A percentile compares a stretch with the other conserved stretches of the same genome.
phyloP scores from a whole-genome alignment of 53 echinoderm and acorn worm genomes.

The Luidia sarsii region DNA sequence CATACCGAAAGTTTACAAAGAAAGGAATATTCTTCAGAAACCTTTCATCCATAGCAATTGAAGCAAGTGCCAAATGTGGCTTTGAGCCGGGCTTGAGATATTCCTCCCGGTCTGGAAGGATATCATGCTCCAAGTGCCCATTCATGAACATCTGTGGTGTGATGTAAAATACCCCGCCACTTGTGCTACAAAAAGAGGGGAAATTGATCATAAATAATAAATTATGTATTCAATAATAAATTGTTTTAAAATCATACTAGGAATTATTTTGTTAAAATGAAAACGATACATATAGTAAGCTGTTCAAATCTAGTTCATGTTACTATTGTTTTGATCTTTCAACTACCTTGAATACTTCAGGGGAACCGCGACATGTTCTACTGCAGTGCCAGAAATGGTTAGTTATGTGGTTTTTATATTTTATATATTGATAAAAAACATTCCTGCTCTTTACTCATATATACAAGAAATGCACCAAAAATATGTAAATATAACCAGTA shows the following conservation, averaged over 20 bases:
- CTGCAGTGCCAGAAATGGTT: not conserved
- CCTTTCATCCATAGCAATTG: not conserved
- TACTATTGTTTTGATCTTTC: no score
- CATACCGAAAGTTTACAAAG: conserved; percentile 3
- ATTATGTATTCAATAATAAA: not conserved
- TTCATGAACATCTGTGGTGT: not conserved
- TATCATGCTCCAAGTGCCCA: not conserved
- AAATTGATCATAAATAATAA: no score
- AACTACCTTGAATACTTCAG: not conserved
- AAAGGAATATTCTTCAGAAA: not conserved
- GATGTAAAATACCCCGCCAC: conserved; percentile 4
- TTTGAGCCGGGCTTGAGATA: not conserved
- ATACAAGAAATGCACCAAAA: no score
- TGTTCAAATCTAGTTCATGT: no score
- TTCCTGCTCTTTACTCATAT: no score
- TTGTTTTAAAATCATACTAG: not conserved
- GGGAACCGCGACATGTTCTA: not conserved
- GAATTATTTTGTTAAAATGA: not conserved
- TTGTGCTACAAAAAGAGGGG: not conserved
- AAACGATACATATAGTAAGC: not conserved
- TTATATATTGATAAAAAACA: no score
- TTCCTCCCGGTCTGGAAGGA: not conserved
- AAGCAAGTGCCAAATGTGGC: not conserved
- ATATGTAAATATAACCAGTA: no score
- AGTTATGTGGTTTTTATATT: no score